Base-by-base conservation (phyloP, 2,888 invertebrate species). In the Listrodromus nycthemerus region DNA sequence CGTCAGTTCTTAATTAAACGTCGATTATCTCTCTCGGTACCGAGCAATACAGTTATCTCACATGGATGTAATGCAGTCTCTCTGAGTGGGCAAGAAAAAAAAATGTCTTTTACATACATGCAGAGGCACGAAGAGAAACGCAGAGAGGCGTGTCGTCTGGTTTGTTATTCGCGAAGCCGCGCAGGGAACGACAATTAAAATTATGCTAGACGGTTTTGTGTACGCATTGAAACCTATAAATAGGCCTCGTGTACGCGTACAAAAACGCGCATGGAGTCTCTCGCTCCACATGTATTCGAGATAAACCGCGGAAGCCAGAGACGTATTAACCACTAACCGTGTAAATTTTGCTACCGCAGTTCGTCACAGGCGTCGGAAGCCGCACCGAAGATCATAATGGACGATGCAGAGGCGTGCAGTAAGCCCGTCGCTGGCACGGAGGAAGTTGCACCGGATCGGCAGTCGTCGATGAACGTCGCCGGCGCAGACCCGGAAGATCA, bases 151-250 rank as follows among this genome's bases (percentile, higher is more conserved):
- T 75, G 45, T 37, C 66, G 30, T 45, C 73, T 33, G 52, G 52
- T 45, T 45, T 19, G 52, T 33, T 41, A 2, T 30, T 48, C 55
- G 21, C 45, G 2, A n/a, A 58, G 50, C 30, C 24, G 55, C 21
- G 52, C 58, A 63, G 70, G 77, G 58, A 66, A 63, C 76, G 67
- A 84, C 83, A 84, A 83, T 83, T 80, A 80, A 80, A 76, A 83
- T 83, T 80, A 80, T 67, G 66, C 80, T 45, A 41, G 52, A 41
- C 21, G 76, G 69, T 61, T 74, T 74, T 74, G 67, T 52, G 61
- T 69, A 19, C 67, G 73, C 52, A 52, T 74, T 50, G 55, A 67
- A 69, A 65, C 80, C 79, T 85, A 85, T 85, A 76, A 84, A 84
- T 84, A 84, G 78, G 45, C 80, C 67, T 48, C 70, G 13, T 33